Base-by-base conservation (phyloP, 1,140 invertebrate species). In the Papilio aristodemus region DNA sequence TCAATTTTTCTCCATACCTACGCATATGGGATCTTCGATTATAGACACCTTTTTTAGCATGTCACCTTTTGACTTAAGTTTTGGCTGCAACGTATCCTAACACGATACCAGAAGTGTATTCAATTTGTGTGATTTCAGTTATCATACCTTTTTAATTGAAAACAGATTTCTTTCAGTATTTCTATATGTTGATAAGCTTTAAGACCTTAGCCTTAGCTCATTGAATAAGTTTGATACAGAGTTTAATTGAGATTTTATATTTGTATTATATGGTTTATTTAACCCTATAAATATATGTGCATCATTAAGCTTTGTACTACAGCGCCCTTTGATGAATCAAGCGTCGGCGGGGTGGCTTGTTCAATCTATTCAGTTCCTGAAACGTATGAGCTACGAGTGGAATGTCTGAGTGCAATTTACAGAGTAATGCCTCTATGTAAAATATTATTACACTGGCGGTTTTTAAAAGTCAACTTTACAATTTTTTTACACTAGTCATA, bases 271-370 rank as follows among this genome's bases (percentile, higher is more conserved):
- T 11, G 19, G 19, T 22, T 25, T 9, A 17, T 22, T 13, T 25
- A 25, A 54, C 7, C 6, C 0, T 9, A 58, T 14, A 36, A 13
- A 27, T 58, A 2, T 41, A 32, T 13, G n/a, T 36, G n/a, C 27
- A 13, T 27, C 57, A 58, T 27, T 58, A 36, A 36, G 27, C 57
- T 58, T 32, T 36, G 57, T 58, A 6, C 57, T n/a, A n/a, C 43
- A 50, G 19, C 57, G 27, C 57, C 13, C 57, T 58, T 58, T 58
- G 57, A 58, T 58, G 25, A 58, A 27, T 58, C 57, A 58, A 58
- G 57, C 13, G 38, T n/a, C 5, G 57, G 25, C 27, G 25, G n/a
- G 22, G 25, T n/a, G n/a, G 27, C 57, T 36, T 58, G 22, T 58
- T n/a, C 57, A 58, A 58, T 41, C 38, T n/a, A 41, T 58, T 58